Evolutionary conservation across 92 coral and sea anemone species (phyloP), one percentile per base, ranked within the genome.

Genomic region (Palythoa heliodiscus): DNA sequence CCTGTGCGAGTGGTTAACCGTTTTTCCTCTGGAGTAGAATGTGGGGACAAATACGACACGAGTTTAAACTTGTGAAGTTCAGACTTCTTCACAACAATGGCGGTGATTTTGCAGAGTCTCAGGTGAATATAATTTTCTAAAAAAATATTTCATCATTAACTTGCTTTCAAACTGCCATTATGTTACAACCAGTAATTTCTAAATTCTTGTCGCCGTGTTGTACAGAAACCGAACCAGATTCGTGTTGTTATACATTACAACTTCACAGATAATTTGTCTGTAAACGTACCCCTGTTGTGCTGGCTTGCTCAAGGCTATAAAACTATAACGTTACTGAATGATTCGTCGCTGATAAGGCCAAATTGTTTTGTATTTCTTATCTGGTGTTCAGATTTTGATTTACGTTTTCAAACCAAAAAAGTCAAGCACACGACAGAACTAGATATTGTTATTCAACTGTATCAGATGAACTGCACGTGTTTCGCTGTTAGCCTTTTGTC

Each of bases 31-130:
- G 72, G 68, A 40, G 52, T 20, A 64, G 8, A 40, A 79, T 79
- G 83, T 79, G 83, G 83, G 71, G 69, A 20, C 87, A 87, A 29
- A 54, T 87, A 19, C 85, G 72, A 25, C 87, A 89, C 13, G 93
- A 93, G 75, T 91, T 93, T 71, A 89, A 80, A 43, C 85, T 93
- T 38, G 73, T 85, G 80, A 91, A 91, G 64, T 93, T 91, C 68
- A 89, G 93, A 24, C 87, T 93, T 37, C 48, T 86, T 20, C 87
- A 93, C 29, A 52, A 87, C 67, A 91, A 93, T 76, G 86, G 95
- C 16, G 95, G 90, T 19, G 97, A 93, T 69, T 93, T 93, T 60
- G 91, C 93, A 35, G 97, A 93, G 71, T 92, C 97, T 3, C 97
- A 87, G 90, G 95, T 85, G 23, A 48, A n/a, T 25, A 15, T 10